Evolutionary conservation across 2,797 vertebrate genomes (phyloP).

Genomic region (Artibeus lituratus): DNA sequence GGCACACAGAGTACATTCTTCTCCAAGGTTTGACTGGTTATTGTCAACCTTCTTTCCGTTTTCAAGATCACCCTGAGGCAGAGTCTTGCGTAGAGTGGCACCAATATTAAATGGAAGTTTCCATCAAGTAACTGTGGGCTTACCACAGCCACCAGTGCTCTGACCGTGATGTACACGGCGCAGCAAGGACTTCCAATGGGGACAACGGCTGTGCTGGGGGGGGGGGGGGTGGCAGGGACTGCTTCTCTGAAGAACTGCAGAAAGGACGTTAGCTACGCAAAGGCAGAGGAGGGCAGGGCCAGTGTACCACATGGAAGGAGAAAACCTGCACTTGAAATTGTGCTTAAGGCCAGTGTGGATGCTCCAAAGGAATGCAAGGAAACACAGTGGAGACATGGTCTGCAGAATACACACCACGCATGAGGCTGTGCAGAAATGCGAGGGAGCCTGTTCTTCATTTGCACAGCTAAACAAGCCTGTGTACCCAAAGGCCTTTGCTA

Average conservation of each 20-base stretch:
- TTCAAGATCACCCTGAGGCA: background rate
- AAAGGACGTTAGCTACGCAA: background rate
- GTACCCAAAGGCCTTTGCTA: background rate
- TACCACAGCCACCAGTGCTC: background rate
- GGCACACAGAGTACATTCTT: background rate
- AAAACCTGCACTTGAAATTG: background rate
- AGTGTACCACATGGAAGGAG: background rate
- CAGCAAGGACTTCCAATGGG: background rate
- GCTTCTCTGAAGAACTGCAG: background rate
- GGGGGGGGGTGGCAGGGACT: background rate
- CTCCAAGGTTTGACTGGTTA: background rate
- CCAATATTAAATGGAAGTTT: background rate
- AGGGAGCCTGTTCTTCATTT: background rate
- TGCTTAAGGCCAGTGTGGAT: background rate
- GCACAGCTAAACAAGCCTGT: background rate
- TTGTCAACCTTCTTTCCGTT: background rate
- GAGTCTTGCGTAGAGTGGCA: background rate
- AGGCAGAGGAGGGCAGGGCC: background rate
- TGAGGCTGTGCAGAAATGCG: background rate
- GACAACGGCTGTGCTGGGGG: background rate
- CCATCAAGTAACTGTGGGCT: background rate
- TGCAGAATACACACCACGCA: background rate
- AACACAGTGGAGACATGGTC: background rate
- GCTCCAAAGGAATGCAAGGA: background rate
- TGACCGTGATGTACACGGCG: background rate